Evolutionary conservation across 2,888 invertebrate species (phyloP), one percentile per base, ranked within the genome.

Genomic region (Euphydryas editha): DNA sequence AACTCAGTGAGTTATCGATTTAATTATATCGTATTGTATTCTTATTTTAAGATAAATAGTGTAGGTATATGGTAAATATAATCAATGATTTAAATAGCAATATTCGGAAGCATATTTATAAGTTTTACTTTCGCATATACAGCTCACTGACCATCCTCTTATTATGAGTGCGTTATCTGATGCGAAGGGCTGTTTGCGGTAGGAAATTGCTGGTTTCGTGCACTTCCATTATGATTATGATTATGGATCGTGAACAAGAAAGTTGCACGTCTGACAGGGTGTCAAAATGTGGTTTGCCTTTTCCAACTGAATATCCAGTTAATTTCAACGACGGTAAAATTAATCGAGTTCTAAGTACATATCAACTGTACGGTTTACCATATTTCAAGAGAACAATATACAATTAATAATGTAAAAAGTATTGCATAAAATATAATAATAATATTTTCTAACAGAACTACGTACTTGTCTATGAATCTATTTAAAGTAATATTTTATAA

Each of bases 221-320:
- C 59, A 88, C 83, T 83, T 81, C 83, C 84, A 88, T 88, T 86
- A 88, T 81, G 82, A 83, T 86, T 78, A 79, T 77, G 75, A 78
- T 74, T 84, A 86, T 84, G 84, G 83, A 80, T 83, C 79, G 81
- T 78, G 83, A 81, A 83, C 81, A 85, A 82, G 88, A 89, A 88
- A 90, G 86, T 80, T 83, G 83, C 82, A 79, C 82, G 82, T 74
- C 74, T 70, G 78, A 68, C 71, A 78, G 71, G 78, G 80, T 82
- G 81, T 83, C 82, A 81, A 72, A 78, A 74, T 84, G 82, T 81
- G 82, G 78, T 76, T 67, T 81, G 80, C 79, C 78, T 36, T 54
- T 66, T 49, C 54, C 54, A 36, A 75, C 73, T 58, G 67, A 74
- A 72, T 72, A 72, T 78, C 76, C 70, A 74, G 76, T 83, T 78